A percentile compares a stretch with the other conserved stretches of the same genome.
Conservation (phyloP, 2,888 invertebrate species). For the Ophraella communa region DNA sequence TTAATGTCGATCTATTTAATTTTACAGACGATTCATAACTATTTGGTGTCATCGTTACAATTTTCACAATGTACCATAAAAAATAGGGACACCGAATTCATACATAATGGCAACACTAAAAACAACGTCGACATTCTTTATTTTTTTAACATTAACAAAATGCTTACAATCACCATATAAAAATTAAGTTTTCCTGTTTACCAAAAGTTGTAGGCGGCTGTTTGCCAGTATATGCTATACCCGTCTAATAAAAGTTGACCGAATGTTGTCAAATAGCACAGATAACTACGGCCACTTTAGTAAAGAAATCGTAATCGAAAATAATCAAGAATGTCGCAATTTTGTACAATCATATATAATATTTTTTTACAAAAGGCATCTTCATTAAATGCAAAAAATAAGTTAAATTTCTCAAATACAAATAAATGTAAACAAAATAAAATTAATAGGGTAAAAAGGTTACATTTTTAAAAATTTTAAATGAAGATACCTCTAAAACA, state of each 20-base stretch:
- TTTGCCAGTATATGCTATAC: background rate
- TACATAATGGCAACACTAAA: slow-evolving; percentile 38
- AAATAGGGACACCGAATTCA: slow-evolving; percentile 36
- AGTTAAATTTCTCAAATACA: background rate
- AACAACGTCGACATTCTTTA: slow-evolving; percentile 21
- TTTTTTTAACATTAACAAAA: background rate
- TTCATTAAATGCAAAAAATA: slow-evolving; percentile 2
- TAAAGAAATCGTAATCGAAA: background rate
- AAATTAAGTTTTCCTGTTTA: background rate
- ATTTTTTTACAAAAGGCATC: slow-evolving; percentile 12
- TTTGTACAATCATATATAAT: slow-evolving; percentile 19
- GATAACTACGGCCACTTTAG: too few relatives aligned
- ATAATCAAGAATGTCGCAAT: slow-evolving; percentile 22
- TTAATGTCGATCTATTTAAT: background rate
- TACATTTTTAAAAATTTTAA: background rate
- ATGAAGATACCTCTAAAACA: slow-evolving; percentile 13
- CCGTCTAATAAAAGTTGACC: too few relatives aligned
- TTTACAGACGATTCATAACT: background rate
- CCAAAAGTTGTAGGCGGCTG: background rate
- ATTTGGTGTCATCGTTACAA: slow-evolving; percentile 25
- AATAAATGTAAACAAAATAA: too few relatives aligned
- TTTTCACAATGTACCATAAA: slow-evolving; percentile 29
- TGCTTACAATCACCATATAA: background rate
- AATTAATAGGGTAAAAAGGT: background rate
- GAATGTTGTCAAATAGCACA: background rate